Conservation (phyloP, 2,113 vertebrate genomes). For the Aphelocoma coerulescens region DNA sequence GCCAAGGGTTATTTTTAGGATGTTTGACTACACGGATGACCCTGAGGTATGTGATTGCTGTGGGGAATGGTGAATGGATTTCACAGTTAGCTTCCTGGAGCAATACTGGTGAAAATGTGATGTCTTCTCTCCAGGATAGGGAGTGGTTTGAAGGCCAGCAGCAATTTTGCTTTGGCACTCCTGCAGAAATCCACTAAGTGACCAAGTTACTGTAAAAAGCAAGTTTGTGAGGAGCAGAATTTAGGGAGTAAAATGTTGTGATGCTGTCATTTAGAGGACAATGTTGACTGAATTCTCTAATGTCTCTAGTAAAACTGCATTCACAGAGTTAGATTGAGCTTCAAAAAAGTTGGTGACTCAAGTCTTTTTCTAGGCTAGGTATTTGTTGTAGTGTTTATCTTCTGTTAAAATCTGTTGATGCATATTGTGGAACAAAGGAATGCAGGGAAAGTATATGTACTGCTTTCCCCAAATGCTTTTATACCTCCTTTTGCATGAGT, state of each 20-base stretch:
- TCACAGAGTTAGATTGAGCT: not conserved
- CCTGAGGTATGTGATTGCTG: conserved; percentile 79
- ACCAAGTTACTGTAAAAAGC: not conserved
- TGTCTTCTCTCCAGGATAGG: not conserved
- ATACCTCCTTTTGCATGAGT: not conserved
- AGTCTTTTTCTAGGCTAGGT: not conserved
- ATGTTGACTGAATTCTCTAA: not conserved
- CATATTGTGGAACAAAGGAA: not conserved
- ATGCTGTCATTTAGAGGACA: not conserved
- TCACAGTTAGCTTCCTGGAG: not conserved
- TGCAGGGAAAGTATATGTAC: not conserved
- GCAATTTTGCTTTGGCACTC: not conserved
- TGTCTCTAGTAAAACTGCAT: not conserved
- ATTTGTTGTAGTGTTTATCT: not conserved
- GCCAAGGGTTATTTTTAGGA: conserved; percentile 91
- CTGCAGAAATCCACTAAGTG: not conserved
- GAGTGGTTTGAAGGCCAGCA: not conserved
- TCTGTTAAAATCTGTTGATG: not conserved
- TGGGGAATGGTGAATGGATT: not conserved
- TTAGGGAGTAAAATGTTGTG: not conserved
- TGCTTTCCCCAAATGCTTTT: not conserved
- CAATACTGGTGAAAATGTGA: not conserved
- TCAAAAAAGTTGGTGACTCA: not conserved
- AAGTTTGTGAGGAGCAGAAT: not conserved
- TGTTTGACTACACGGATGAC: conserved; percentile 99